Evolutionary conservation across 2,113 vertebrate species (phyloP), one percentile per base, ranked within the genome.

Genomic region (Zapornia atra): DNA sequence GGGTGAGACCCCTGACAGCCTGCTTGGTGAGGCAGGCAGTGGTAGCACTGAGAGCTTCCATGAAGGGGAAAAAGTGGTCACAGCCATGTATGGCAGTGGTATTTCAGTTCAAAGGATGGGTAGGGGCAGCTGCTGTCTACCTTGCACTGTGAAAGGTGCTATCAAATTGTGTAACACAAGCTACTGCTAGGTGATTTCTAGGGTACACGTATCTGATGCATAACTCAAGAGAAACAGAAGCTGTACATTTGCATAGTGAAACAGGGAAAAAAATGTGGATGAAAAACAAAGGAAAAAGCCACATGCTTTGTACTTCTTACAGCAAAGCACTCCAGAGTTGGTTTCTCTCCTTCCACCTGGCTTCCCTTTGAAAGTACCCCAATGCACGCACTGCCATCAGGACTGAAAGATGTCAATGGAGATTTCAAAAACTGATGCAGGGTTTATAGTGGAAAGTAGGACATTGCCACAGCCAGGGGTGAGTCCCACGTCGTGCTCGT

Each of bases 31-130:
- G 25, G 19, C 64, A 77, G 31, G 13, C 20, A 91, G 57, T 59
- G 31, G n/a, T 36, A 80, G 26, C 29, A 28, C 15, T 19, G 28
- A 26, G 2, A n/a, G 11, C 75, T 88, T 72, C n/a, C 16, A 0
- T 11, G 48, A 8, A 46, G 25, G 3, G 5, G 0, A 0, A 2
- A 2, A 12, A 29, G 40, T 44, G 40, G 21, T 20, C 42, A 34
- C n/a, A 57, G 25, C 5, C 81, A 1, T 69, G 6, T 31, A 21
- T 84, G n/a, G 16, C 2, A 2, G 7, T 85, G 19, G 14, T 56
- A 72, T 56, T 81, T 59, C 21, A 34, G 2, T 13, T 53, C 22
- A 33, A 92, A 86, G 29, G 33, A 44, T 63, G 5, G 9, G 20
- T 26, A 31, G 10, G 7, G 11, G 13, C 44, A 93, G 11, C 0